Evolutionary conservation across 1,140 invertebrate species (phyloP).

Genomic region (Tetramorium simillimum): DNA sequence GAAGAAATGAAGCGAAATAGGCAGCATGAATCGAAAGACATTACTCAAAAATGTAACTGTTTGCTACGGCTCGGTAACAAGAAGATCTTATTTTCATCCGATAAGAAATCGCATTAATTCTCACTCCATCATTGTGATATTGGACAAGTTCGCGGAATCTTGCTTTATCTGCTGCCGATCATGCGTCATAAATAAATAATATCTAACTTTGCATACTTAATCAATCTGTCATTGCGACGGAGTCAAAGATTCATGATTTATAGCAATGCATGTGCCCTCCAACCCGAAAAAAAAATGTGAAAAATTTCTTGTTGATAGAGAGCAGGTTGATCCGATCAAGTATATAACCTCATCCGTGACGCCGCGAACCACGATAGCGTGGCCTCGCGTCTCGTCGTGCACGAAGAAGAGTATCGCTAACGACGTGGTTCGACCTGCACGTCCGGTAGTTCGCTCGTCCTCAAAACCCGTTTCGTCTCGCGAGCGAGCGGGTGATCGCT

Average conservation of each 20-base stretch:
- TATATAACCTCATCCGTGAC: neutral
- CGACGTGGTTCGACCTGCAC: constrained; percentile 74
- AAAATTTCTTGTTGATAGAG: constrained; percentile 14
- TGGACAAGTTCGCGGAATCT: neutral
- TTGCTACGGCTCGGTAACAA: neutral
- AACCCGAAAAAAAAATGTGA: neutral
- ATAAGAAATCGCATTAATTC: constrained; percentile 24
- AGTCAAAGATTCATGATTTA: neutral
- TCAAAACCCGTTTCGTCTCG: constrained; percentile 77
- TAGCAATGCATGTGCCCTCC: neutral
- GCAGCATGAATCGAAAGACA: constrained; percentile 1
- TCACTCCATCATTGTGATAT: neutral
- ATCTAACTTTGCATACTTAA: constrained; percentile 6
- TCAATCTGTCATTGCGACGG: neutral
- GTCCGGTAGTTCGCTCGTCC: constrained; percentile 78
- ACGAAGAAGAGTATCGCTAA: constrained; percentile 71
- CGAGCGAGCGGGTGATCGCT: constrained; percentile 71
- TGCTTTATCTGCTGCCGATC: neutral
- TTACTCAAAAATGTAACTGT: neutral
- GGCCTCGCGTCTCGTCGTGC: constrained; percentile 45
- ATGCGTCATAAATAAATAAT: neutral
- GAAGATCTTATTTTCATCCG: constrained; percentile 6
- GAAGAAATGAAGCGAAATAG: neutral
- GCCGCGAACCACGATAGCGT: constrained; percentile 26
- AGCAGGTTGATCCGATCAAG: constrained; percentile 30